These are phyloP conservation scores for Arrhamphus sclerolepis DNA, from an alignment of 2,797 vertebrate species.

Conservation along the genomic window DNA sequence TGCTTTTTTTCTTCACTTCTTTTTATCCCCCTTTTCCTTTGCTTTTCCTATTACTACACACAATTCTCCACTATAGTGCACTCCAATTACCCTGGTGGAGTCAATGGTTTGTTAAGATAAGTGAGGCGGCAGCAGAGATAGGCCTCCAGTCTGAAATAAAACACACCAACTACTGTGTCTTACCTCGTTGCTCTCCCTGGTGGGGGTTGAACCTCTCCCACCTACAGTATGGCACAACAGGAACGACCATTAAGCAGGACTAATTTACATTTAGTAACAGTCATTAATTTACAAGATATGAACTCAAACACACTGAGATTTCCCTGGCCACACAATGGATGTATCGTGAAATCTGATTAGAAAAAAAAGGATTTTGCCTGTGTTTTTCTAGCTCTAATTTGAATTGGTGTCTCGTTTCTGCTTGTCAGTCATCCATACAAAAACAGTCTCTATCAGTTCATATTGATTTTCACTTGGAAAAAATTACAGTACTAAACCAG, in stretches of 20 bases:
- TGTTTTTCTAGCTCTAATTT: conserved; percentile 35
- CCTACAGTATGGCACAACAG: conserved; percentile 46
- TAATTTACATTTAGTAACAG: conserved; percentile 58
- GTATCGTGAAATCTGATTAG: conserved; percentile 6
- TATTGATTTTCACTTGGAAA: conserved; percentile 9
- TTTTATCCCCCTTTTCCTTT: conserved; percentile 12
- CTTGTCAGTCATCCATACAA: conserved; percentile 14
- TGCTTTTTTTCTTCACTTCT: conserved; percentile 13
- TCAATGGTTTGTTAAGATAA: conserved; percentile 81
- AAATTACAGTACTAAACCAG: not conserved
- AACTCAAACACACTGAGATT: conserved; percentile 36
- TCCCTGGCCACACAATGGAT: conserved; percentile 40
- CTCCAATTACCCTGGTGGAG: conserved; percentile 76
- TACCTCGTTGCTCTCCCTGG: conserved; percentile 70
- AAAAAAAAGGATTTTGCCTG: conserved; percentile 28
- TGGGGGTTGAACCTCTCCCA: conserved; percentile 42
- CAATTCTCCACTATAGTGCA: conserved; percentile 76
- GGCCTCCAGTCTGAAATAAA: conserved; percentile 77
- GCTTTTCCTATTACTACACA: conserved; percentile 43
- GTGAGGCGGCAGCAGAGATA: conserved; percentile 70
- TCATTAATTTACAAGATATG: conserved; percentile 55
- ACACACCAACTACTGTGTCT: conserved; percentile 70
- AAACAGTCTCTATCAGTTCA: conserved; percentile 38
- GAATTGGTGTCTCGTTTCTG: conserved; percentile 5
- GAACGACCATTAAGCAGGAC: conserved; percentile 32